Evolutionary conservation across 1,140 invertebrate genomes (phyloP).

Genomic region (Diabrotica undecimpunctata): DNA sequence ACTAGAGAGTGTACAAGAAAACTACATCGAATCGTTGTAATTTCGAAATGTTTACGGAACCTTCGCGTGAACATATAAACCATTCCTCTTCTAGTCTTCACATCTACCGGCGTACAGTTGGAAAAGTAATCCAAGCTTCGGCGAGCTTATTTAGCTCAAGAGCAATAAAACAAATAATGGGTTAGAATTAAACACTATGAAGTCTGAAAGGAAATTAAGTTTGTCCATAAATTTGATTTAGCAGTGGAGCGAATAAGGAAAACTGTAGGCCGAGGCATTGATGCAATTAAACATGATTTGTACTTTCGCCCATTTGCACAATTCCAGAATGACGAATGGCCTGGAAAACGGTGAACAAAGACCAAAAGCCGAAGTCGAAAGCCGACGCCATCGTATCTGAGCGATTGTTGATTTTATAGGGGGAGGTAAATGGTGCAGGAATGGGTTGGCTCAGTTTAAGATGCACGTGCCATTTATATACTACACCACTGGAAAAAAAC

Average conservation of each 20-base stretch:
- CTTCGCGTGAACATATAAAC: too few species aligned
- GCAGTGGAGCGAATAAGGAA: conserved; percentile 44
- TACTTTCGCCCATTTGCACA: conserved; percentile 41
- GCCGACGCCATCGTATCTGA: conserved; percentile 26
- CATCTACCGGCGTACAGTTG: background rate
- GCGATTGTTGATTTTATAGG: conserved; percentile 34
- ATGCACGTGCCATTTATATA: background rate
- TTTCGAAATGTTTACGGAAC: too few species aligned
- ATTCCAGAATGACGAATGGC: conserved; percentile 45
- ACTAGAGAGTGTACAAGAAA: too few species aligned
- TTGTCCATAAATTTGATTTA: conserved; percentile 51
- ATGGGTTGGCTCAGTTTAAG: background rate
- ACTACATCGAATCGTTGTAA: too few species aligned
- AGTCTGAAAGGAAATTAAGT: conserved; percentile 48
- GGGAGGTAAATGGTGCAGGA: background rate
- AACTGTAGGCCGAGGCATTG: conserved; percentile 40
- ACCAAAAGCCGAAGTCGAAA: conserved; percentile 14
- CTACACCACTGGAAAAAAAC: too few species aligned
- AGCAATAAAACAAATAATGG: conserved; percentile 47
- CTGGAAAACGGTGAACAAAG: conserved; percentile 36
- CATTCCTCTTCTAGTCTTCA: too few species aligned
- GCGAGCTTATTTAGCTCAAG: conserved; percentile 21
- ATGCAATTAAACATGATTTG: conserved; percentile 51
- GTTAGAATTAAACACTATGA: conserved; percentile 47
- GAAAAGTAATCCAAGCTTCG: conserved; percentile 15